A percentile compares a stretch with the other conserved stretches of the same genome.
Conservation (phyloP, 1,140 invertebrate species). For the Lutraria rhynchaena region DNA sequence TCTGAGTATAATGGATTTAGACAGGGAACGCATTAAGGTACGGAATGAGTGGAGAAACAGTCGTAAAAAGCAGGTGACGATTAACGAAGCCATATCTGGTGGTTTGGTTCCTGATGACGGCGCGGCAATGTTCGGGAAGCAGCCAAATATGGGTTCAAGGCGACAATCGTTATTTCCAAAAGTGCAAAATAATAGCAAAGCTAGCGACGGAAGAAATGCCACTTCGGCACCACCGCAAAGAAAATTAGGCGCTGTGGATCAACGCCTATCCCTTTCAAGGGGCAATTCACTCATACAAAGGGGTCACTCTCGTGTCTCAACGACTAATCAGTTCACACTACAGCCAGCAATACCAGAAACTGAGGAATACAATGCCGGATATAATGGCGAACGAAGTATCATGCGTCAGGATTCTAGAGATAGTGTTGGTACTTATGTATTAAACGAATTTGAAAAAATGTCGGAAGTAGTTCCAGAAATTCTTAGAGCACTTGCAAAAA, state of each 20-base stretch:
- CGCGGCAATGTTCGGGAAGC: not conserved
- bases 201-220: not conserved
- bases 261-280: not conserved
- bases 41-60: conserved; percentile 67
- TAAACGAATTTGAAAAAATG: conserved; percentile 69
- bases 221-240: conserved; percentile 40
- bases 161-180: not conserved
- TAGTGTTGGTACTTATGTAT: conserved; percentile 66
- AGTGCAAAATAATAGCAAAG: not conserved
- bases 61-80: conserved; percentile 61
- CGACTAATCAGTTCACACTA: conserved; percentile 40
- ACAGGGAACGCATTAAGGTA: conserved; percentile 67
- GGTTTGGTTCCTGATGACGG: conserved; percentile 20
- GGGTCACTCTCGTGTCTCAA: not conserved
- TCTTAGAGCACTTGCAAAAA: conserved; percentile 66
- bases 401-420: not conserved
- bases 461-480: conserved; percentile 71
- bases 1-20: conserved; percentile 66
- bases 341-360: conserved; percentile 19
- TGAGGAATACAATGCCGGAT: not conserved
- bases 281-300: conserved; percentile 25
- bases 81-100: conserved; percentile 54
- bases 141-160: not conserved
- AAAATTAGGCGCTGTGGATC: conserved; percentile 9
- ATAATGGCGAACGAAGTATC: not conserved